phyloP scores from a whole-genome alignment of 2,888 invertebrate species.

The Agrenia bidenticulata region DNA sequence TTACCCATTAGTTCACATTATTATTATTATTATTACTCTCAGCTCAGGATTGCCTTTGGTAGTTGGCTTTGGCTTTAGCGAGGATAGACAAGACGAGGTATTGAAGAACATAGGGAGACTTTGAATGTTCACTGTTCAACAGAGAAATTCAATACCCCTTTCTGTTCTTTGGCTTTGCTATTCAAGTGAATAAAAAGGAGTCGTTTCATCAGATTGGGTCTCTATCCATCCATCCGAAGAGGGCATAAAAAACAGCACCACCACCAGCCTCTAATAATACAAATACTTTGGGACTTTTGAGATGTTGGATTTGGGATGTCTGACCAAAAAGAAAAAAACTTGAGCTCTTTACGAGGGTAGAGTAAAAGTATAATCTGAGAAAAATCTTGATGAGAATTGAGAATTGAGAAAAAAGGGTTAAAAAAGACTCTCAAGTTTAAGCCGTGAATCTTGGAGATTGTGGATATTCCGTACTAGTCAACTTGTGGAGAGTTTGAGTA shows the following conservation, averaged over 20 bases:
- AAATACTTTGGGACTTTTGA: too few relatives aligned
- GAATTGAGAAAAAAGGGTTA: constrained; percentile 38
- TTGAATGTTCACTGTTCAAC: constrained; percentile 5
- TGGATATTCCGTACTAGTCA: too few relatives aligned
- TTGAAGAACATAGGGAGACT: too few relatives aligned
- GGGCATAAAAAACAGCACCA: too few relatives aligned
- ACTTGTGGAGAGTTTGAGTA: too few relatives aligned
- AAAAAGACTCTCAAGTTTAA: background rate
- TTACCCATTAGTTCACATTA: constrained; percentile 19
- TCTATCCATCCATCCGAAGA: background rate
- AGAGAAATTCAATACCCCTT: constrained; percentile 42
- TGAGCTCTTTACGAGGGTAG: background rate
- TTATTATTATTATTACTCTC: background rate
- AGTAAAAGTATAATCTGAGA: constrained; percentile 35
- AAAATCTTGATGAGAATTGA: constrained; percentile 40
- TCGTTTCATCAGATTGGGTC: background rate
- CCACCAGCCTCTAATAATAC: too few relatives aligned
- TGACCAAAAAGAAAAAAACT: background rate
- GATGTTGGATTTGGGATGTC: background rate
- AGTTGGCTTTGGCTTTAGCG: too few relatives aligned
- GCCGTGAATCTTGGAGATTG: constrained; percentile 2
- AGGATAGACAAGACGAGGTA: too few relatives aligned
- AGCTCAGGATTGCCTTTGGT: background rate
- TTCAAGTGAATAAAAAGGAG: constrained; percentile 11
- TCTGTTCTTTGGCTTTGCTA: constrained; percentile 8